Evolutionary conservation across 2,888 invertebrate genomes (phyloP).

Genomic region (Spodoptera littoralis): DNA sequence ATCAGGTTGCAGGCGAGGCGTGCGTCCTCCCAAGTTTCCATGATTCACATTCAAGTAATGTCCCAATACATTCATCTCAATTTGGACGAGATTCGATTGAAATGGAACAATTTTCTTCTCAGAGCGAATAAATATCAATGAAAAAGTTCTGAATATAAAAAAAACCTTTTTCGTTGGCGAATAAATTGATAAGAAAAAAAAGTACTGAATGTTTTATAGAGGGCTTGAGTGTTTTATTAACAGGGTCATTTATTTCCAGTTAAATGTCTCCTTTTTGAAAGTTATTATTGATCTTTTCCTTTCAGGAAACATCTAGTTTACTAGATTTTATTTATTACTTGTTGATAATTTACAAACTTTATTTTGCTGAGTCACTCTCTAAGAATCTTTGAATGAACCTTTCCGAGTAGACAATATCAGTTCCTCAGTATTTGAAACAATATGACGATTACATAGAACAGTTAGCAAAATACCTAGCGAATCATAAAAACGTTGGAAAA

Average conservation of each 20-base stretch:
- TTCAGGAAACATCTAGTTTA: no score
- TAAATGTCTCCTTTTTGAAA: conserved; percentile 2
- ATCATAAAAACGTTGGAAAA: no score
- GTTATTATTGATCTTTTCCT: not conserved
- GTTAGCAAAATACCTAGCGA: no score
- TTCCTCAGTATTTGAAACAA: no score
- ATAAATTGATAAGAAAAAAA: conserved; percentile 23
- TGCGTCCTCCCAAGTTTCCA: not conserved
- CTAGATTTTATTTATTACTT: no score
- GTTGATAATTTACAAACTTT: no score
- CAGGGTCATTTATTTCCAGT: conserved; percentile 12
- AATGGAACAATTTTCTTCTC: conserved; percentile 37
- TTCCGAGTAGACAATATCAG: no score
- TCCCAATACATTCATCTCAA: conserved; percentile 52
- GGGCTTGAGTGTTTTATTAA: conserved; percentile 25
- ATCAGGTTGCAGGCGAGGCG: not conserved
- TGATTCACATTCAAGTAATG: conserved; percentile 41
- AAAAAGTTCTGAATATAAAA: conserved; percentile 25
- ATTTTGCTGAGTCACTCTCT: no score
- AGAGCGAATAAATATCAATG: conserved; percentile 45
- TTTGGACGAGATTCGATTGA: conserved; percentile 43
- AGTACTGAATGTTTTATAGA: conserved; percentile 17
- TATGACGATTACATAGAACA: no score
- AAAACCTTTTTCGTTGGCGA: conserved; percentile 4
- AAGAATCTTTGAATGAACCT: no score